phyloP scores from a whole-genome alignment of 2,888 invertebrate genomes.

The Dermolepida albohirtum region DNA sequence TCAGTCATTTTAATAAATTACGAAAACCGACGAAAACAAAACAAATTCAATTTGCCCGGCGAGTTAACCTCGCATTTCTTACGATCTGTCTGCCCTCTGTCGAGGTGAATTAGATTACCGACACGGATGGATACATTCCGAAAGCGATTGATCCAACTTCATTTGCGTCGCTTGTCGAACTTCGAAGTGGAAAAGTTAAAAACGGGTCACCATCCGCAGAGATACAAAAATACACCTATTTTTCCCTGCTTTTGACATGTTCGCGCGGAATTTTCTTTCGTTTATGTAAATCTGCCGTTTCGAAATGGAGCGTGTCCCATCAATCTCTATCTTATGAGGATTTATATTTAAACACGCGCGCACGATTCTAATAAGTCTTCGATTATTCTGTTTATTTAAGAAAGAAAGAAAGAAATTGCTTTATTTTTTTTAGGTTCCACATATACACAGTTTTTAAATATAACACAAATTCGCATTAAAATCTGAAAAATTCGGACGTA shows the following conservation, averaged over 20 bases:
- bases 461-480: too few relatives aligned
- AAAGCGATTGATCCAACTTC: conserved; percentile 19
- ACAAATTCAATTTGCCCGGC: conserved; percentile 52
- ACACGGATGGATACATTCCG: conserved; percentile 39
- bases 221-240: conserved; percentile 9
- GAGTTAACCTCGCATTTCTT: conserved; percentile 53
- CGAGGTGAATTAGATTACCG: conserved; percentile 52
- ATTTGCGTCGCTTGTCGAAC: conserved; percentile 25
- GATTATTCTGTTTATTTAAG: too few relatives aligned
- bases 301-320: too few relatives aligned
- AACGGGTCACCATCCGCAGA: conserved; percentile 4
- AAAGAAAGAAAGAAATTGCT: too few relatives aligned
- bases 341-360: too few relatives aligned
- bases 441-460: too few relatives aligned
- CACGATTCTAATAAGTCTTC: too few relatives aligned
- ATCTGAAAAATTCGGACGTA: too few relatives aligned
- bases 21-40: conserved; percentile 46
- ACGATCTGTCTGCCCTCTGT: conserved; percentile 57
- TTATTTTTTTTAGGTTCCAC: too few relatives aligned
- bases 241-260: conserved; percentile 1
- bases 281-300: too few relatives aligned
- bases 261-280: neutral
- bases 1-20: conserved; percentile 42
- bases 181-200: conserved; percentile 28
- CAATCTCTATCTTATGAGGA: too few relatives aligned